These are phyloP conservation scores for Cerastis rubricosa DNA, from an alignment of 2,888 invertebrate species.

Conservation along the genomic window DNA sequence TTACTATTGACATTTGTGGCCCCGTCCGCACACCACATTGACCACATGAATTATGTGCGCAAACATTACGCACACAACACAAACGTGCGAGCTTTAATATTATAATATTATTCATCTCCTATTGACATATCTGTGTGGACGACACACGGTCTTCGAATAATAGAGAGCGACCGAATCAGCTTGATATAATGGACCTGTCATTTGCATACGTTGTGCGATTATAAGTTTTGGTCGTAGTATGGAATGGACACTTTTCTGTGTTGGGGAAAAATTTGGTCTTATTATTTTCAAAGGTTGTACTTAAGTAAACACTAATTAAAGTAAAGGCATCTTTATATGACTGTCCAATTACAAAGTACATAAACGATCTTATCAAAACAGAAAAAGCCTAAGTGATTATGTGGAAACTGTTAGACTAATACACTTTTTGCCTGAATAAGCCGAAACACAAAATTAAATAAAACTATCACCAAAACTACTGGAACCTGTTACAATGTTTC, in stretches of 20 bases:
- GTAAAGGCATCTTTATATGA: background rate
- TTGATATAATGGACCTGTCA: conserved; percentile 51
- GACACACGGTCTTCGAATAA: conserved; percentile 35
- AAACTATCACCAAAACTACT: conserved; percentile 54
- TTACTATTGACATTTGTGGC: conserved; percentile 60
- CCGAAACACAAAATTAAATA: background rate
- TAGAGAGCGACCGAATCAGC: conserved; percentile 39
- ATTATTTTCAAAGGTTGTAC: background rate
- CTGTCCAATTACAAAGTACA: background rate
- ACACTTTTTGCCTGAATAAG: background rate
- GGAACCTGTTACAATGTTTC: conserved; percentile 49
- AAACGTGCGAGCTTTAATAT: conserved; percentile 58
- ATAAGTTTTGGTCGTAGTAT: conserved; percentile 7
- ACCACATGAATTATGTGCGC: conserved; percentile 72
- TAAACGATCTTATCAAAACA: background rate
- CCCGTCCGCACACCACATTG: conserved; percentile 71
- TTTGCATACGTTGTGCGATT: conserved; percentile 4
- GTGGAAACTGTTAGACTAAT: background rate
- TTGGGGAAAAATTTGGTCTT: background rate
- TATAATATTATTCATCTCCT: conserved; percentile 62
- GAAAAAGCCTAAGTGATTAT: background rate
- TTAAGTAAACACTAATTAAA: background rate
- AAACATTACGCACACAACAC: conserved; percentile 74
- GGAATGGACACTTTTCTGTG: background rate
- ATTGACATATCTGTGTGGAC: conserved; percentile 61